These are phyloP conservation scores for Drosophila parvula DNA, from an alignment of 1,140 invertebrate species.

Conservation along the genomic window DNA sequence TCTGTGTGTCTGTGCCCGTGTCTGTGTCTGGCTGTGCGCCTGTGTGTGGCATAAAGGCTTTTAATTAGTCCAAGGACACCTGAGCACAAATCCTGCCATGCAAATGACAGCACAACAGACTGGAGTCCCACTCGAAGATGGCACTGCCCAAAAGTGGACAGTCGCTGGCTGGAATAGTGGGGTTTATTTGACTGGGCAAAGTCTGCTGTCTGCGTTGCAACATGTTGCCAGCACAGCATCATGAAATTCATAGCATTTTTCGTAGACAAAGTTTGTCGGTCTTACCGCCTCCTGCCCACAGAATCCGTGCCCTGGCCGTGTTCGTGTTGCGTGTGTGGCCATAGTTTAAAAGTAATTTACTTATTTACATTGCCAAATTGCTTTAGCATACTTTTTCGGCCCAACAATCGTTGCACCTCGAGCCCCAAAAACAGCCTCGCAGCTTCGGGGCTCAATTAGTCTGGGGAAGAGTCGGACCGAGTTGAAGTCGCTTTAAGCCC, in stretches of 20 bases:
- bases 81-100: slow-evolving; percentile 46
- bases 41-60: slow-evolving; percentile 50
- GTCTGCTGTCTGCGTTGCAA: slow-evolving; percentile 25
- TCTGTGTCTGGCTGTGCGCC: background rate
- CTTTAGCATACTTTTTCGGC: slow-evolving; percentile 42
- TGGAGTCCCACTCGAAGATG: slow-evolving; percentile 38
- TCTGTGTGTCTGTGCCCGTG: background rate
- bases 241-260: slow-evolving; percentile 30
- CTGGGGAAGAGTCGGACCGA: background rate
- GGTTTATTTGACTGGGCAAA: background rate
- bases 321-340: slow-evolving; percentile 35
- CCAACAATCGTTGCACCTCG: background rate
- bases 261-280: slow-evolving; percentile 38
- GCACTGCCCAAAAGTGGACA: slow-evolving; percentile 30
- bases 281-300: background rate
- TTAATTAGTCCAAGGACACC: slow-evolving; percentile 79
- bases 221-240: slow-evolving; percentile 33
- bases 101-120: slow-evolving; percentile 48
- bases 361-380: slow-evolving; percentile 76
- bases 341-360: slow-evolving; percentile 70
- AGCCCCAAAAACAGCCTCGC: background rate
- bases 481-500: slow-evolving; percentile 17
- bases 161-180: background rate
- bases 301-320: background rate
- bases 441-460: slow-evolving; percentile 36